Percentiles rank a stretch among this genome's conserved stretches.
Conservation (phyloP, 1,140 invertebrate genomes). For the Pogonognathellus flavescens region DNA sequence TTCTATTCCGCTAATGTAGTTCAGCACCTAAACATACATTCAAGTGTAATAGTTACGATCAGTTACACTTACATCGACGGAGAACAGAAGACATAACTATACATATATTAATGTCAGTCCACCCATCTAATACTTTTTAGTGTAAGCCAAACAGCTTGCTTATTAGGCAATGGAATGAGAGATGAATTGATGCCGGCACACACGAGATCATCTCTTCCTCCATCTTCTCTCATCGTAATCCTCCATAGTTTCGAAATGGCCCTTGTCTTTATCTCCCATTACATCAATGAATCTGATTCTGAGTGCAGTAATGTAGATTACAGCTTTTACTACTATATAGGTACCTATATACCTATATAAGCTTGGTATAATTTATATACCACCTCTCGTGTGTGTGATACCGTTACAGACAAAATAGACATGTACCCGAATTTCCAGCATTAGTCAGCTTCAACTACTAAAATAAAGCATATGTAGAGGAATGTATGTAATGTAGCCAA, state of each 20-base stretch:
- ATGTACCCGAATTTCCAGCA: background rate
- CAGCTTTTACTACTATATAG: background rate
- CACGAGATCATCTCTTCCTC: constrained; percentile 37
- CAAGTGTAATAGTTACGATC: constrained; percentile 3
- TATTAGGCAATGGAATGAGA: constrained; percentile 24
- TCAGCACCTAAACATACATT: background rate
- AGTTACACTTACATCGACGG: constrained; percentile 2
- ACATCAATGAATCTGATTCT: constrained; percentile 29
- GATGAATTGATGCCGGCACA: constrained; percentile 30
- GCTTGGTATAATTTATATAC: background rate
- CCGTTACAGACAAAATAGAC: background rate
- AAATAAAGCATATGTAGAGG: no score
- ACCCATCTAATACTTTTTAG: background rate
- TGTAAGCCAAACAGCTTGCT: background rate
- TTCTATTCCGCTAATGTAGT: constrained; percentile 3
- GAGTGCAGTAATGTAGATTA: constrained; percentile 23
- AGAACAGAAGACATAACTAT: background rate
- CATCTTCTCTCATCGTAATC: background rate
- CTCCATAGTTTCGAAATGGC: constrained; percentile 34
- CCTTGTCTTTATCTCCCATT: constrained; percentile 40
- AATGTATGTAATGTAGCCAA: no score
- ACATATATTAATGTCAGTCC: background rate
- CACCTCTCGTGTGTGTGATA: no score
- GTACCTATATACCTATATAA: background rate
- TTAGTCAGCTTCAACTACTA: no score